Evolutionary conservation across 92 coral and sea anemone genomes (phyloP).

Genomic region (Isaurus tuberculatus): DNA sequence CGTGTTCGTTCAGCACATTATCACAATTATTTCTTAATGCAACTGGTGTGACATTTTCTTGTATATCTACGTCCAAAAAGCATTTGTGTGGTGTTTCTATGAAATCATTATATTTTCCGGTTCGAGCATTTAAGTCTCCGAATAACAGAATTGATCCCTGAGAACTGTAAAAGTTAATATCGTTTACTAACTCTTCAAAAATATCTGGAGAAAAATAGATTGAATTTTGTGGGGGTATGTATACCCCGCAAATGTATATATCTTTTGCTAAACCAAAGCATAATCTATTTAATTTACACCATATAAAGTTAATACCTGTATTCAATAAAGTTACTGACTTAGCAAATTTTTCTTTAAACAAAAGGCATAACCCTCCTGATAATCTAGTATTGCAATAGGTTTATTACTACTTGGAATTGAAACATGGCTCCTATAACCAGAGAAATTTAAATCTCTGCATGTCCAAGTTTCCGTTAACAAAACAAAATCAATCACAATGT

Average conservation of each 20-base stretch:
- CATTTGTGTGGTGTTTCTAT: constrained; percentile 23
- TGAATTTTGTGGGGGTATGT: constrained; percentile 10
- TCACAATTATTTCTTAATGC: constrained; percentile 19
- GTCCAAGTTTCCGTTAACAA: constrained; percentile 55
- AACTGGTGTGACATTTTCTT: constrained; percentile 19
- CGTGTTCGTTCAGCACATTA: neutral
- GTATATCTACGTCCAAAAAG: constrained; percentile 21
- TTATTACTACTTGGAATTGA: constrained; percentile 20
- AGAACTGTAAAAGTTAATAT: neutral
- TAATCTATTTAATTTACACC: constrained; percentile 12
- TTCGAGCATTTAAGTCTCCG: too few relatives aligned
- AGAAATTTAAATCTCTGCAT: constrained; percentile 5
- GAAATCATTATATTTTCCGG: constrained; percentile 23
- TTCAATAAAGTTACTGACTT: neutral
- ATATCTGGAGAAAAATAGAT: neutral
- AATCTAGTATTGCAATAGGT: constrained; percentile 11
- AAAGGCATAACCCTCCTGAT: constrained; percentile 10
- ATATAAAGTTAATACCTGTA: constrained; percentile 6
- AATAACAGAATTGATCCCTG: constrained; percentile 12
- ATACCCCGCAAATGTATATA: constrained; percentile 7
- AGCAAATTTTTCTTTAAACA: constrained; percentile 5
- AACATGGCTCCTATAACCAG: constrained; percentile 34
- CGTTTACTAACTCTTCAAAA: neutral
- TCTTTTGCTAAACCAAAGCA: constrained; percentile 4
- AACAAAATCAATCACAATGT: constrained; percentile 28